Evolutionary conservation across 2,888 invertebrate species (phyloP).

Genomic region (Nipponacmea schrenckii): DNA sequence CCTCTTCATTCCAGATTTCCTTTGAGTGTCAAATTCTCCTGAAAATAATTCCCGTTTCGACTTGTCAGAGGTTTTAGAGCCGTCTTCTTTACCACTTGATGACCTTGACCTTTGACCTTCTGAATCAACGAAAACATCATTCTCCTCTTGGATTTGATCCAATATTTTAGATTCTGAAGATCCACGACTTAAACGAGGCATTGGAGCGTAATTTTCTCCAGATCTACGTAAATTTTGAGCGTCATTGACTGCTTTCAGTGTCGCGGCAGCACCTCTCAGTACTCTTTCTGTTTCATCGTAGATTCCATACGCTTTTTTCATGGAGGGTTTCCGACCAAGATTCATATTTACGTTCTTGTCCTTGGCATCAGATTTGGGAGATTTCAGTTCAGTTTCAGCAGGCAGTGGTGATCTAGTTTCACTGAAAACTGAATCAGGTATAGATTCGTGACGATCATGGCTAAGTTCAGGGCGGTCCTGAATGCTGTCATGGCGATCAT

Average conservation of each 20-base stretch:
- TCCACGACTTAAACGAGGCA: slow-evolving; percentile 8
- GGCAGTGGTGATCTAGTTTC: slow-evolving; percentile 19
- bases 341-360: slow-evolving; percentile 19
- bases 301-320: slow-evolving; percentile 59
- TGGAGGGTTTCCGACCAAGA: slow-evolving; percentile 48
- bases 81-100: background rate
- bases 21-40: background rate
- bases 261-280: background rate
- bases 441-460: slow-evolving; percentile 30
- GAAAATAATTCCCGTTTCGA: background rate
- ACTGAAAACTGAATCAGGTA: slow-evolving; percentile 46
- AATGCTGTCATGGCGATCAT: slow-evolving; percentile 28
- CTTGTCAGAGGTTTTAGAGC: background rate
- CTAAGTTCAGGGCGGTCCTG: background rate
- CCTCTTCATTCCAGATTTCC: slow-evolving; percentile 36
- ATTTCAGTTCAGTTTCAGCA: background rate
- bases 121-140: slow-evolving; percentile 8
- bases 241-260: background rate
- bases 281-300: slow-evolving; percentile 51
- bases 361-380: background rate
- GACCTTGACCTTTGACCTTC: background rate
- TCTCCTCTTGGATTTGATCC: slow-evolving; percentile 51
- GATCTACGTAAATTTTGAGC: slow-evolving; percentile 5
- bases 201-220: slow-evolving; percentile 18
- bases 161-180: slow-evolving; percentile 38